phyloP scores from a whole-genome alignment of 2,888 invertebrate genomes.

The Cheilosia urbana region DNA sequence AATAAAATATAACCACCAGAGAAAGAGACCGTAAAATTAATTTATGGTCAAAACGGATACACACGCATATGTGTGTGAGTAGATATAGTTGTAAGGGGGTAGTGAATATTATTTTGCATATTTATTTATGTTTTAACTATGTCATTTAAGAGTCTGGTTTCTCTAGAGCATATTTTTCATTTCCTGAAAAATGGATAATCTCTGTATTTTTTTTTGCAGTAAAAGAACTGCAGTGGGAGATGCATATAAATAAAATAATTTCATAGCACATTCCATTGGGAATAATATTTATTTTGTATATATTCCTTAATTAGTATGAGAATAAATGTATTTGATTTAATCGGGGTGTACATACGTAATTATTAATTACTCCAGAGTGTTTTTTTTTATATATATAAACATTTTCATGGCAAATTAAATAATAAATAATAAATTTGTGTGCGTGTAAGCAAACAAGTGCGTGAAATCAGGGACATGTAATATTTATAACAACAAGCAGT shows the following conservation, averaged over 20 bases:
- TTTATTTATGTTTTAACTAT: slow-evolving; percentile 35
- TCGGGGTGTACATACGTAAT: slow-evolving; percentile 21
- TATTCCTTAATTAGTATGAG: slow-evolving; percentile 39
- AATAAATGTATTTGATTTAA: slow-evolving; percentile 52
- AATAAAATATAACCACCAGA: slow-evolving; percentile 58
- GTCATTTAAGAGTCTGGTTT: slow-evolving; percentile 51
- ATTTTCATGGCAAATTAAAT: no score
- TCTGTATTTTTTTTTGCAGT: background rate
- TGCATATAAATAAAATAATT: background rate
- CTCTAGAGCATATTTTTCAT: slow-evolving; percentile 46
- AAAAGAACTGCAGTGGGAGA: background rate
- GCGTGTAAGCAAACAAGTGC: no score
- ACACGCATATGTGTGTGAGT: background rate
- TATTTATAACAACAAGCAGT: no score
- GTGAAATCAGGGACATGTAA: no score
- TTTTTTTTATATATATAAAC: background rate
- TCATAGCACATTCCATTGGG: background rate
- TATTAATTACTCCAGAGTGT: background rate
- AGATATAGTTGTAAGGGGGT: background rate
- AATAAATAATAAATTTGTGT: no score
- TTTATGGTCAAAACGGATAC: slow-evolving; percentile 49
- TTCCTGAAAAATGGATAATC: background rate
- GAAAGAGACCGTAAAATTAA: slow-evolving; percentile 53
- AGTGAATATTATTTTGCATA: background rate
- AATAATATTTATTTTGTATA: slow-evolving; percentile 8